Evolutionary conservation across 2,888 invertebrate species (phyloP), one percentile per base, ranked within the genome.

Genomic region (Agrotis exclamationis): DNA sequence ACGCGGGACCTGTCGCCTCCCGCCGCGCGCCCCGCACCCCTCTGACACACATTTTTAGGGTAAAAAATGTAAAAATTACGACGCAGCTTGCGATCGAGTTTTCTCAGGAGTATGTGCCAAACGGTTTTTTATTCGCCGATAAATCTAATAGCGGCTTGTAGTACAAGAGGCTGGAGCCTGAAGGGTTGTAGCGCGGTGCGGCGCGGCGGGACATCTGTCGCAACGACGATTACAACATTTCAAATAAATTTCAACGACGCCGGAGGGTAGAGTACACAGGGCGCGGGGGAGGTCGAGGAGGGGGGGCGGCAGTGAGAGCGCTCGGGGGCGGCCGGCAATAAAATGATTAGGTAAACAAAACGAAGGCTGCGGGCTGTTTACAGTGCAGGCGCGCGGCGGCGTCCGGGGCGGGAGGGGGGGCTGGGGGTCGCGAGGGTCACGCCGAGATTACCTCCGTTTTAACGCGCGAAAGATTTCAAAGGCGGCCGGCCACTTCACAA

Each of bases 381-480:
- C 87, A 80, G 86, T 79, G 84, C 77, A 73, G 65, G 83, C 67
- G 83, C 63, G 86, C 72, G 67, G 81, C 57, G 28, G 58, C 56
- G 80, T 39, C 28, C 79, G 60, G 80, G 44, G 81, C 45, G 59
- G 80, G 33, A 76, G 74, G 70, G 76, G 77, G 74, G 74, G 76
- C 71, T 66, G 68, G 67, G 80, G 80, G 78, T 65, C 71, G 86
- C 64, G 83, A 87, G 83, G 73, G 88, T 74, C 81, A 89, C 85
- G 91, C 88, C 88, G 91, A 93, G 95, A 95, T 94, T 95, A 94
- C 95, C 95, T 95, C 93, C 96, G 92, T 95, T 96, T 96, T 96
- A 95, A 95, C 96, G 96, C 95, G 93, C 93, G 94, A 95, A 93
- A 94, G 94, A 93, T 94, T 95, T 95, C 93, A 95, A 95, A 95